Base-by-base conservation (phyloP, 1,140 invertebrate genomes). In the Drosophila navojoa region DNA sequence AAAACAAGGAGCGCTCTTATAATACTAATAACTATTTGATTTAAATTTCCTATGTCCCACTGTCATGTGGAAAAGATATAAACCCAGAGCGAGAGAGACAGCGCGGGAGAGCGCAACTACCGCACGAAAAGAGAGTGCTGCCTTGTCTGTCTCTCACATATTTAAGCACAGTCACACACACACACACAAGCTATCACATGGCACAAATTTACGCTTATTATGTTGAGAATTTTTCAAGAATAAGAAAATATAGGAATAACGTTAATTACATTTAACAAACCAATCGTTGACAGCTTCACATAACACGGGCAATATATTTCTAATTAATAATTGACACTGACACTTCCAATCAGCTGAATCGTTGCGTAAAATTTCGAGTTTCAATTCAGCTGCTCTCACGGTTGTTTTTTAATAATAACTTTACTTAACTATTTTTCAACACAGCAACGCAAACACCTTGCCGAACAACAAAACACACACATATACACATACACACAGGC, bases 161-260 rank as follows among this genome's bases (percentile, higher is more conserved):
- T 45, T n/a, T 44, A 15, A 6, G 19, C 57, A 67, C 50, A 57
- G 13, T 44, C 44, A 70, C 60, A 81, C 54, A 58, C 35, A 64
- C 61, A 22, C 47, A 16, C 44, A 42, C 45, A 64, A 44, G 63
- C 59, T 57, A 19, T 42, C 27, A 42, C 54, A 67, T 38, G 60
- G 35, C 68, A 78, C 68, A 62, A 78, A 84, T 71, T 71, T 73
- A 84, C 80, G 80, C 71, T 85, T 84, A 84, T 84, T 84, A 84
- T 84, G 76, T 82, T 84, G 79, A 84, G 81, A 84, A 84, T 84
- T 76, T 82, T 84, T 79, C 55, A 84, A 79, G 71, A 81, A 78
- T 57, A 79, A 73, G 61, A 69, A 49, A 47, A 52, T 16, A 71
- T 63, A 71, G 63, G 71, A 75, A 71, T 71, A 75, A 75, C 38